Base-by-base conservation (phyloP, 2,113 vertebrate species). In the Colius striatus region DNA sequence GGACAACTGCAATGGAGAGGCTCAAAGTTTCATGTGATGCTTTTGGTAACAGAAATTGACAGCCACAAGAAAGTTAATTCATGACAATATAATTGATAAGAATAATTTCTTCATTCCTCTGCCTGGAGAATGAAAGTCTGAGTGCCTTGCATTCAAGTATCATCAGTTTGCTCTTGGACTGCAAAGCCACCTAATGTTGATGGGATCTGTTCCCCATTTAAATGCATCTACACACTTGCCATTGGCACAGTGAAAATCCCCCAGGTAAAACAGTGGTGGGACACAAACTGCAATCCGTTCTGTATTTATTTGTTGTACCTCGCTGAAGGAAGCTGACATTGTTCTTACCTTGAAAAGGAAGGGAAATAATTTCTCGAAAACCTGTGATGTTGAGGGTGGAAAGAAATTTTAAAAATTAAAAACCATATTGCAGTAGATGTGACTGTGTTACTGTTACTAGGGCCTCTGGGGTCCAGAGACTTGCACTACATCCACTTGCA, bases 91-190 rank as follows among this genome's bases (percentile, higher is more conserved):
- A 85, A 66, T 73, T 88, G 70, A 50, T 93, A 73, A 87, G 61
- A 84, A 62, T 61, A 82, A 79, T 84, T 61, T 81, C 32, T 87
- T 87, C 51, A 36, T 89, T 94, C 34, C 30, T 75, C 36, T 92
- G 73, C 43, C 57, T 87, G 53, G 29, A 50, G 65, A 81, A 77
- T 62, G 51, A 29, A 76, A 62, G 47, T 76, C 80, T 89, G 75
- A 80, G 32, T 58, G 43, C n/a, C 89, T 92, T 67, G 34, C 11
- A 55, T 84, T 84, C 47, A 43, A 66, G 48, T 38, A 68, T 84
- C 60, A 68, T 84, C 60, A 41, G 23, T 38, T 87, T 87, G 61
- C 43, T 81, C 13, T 68, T 87, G 58, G 57, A 45, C 34, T 82
- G 45, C 60, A 67, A 60, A 84, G 70, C 57, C 53, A 6, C 1